Evolutionary conservation across 2,797 vertebrate genomes (phyloP).

Genomic region (Coluber constrictor): DNA sequence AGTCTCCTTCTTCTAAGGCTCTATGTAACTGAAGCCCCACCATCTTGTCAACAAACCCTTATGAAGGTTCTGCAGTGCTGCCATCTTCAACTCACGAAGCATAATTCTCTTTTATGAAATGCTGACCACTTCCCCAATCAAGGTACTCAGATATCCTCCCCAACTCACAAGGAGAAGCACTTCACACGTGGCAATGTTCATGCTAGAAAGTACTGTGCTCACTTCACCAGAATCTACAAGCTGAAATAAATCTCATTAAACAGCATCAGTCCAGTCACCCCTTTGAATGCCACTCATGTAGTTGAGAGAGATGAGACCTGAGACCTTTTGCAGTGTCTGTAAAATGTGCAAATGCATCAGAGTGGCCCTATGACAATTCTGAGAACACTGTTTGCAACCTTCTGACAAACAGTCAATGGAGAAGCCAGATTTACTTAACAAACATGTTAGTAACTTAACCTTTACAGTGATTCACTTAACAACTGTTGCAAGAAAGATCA

Average conservation of each 20-base stretch:
- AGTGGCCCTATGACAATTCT: not conserved
- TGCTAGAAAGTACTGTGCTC: not conserved
- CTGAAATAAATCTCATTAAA: not conserved
- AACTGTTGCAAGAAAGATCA: no score
- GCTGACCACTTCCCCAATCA: not conserved
- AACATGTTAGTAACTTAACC: no score
- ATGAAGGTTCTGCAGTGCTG: not conserved
- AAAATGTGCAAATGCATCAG: not conserved
- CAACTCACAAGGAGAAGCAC: not conserved
- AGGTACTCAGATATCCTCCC: not conserved
- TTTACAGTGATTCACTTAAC: no score
- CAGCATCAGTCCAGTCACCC: not conserved
- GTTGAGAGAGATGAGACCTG: not conserved
- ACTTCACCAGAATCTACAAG: not conserved
- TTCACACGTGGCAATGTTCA: not conserved
- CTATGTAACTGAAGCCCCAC: not conserved
- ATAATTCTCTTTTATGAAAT: not conserved
- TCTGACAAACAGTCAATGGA: no score
- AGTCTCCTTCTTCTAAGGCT: not conserved
- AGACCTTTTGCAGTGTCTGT: not conserved
- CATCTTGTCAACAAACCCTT: not conserved
- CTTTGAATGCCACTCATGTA: not conserved
- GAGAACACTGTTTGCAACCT: no score
- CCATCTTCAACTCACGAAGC: not conserved
- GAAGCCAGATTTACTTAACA: no score